A percentile compares a stretch with the other conserved stretches of the same genome.
Conservation (phyloP, 2,797 vertebrate genomes). For the Acrocephalus scirpaceus region DNA sequence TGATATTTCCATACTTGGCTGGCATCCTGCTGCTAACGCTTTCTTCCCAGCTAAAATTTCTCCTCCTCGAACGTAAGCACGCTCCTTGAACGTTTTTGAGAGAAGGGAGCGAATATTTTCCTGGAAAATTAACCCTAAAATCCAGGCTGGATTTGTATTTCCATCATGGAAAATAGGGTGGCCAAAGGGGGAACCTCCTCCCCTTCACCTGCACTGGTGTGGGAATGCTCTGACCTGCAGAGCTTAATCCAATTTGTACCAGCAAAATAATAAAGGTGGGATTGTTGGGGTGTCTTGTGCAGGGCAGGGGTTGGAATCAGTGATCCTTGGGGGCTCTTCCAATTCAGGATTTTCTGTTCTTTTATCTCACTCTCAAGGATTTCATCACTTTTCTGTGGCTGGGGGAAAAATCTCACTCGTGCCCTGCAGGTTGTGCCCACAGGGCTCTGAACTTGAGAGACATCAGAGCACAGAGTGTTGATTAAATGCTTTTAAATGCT, state of each 20-base stretch:
- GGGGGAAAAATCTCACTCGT: fast-evolving
- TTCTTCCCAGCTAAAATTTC: background rate
- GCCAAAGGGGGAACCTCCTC: background rate
- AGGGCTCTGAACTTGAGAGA: background rate
- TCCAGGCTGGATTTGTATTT: fast-evolving
- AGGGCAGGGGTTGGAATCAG: background rate
- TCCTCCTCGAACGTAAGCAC: background rate
- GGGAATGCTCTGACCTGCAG: background rate
- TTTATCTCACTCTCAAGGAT: fast-evolving
- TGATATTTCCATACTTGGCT: conserved; percentile 22
- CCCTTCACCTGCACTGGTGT: background rate
- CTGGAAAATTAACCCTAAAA: background rate
- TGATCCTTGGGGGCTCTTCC: background rate
- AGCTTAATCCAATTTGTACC: background rate
- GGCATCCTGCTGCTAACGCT: background rate
- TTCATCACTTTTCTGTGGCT: background rate
- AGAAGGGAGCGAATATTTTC: background rate
- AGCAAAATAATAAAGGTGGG: background rate
- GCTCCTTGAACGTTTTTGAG: fast-evolving
- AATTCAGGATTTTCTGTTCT: background rate
- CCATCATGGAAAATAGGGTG: fast-evolving
- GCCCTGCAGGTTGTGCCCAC: fast-evolving
- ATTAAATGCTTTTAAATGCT: background rate
- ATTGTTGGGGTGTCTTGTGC: background rate
- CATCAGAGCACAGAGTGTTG: fast-evolving